Percentiles rank a stretch among this genome's conserved stretches.
phyloP scores from a whole-genome alignment of 2,888 invertebrate species.

The Drosophila anomalata region DNA sequence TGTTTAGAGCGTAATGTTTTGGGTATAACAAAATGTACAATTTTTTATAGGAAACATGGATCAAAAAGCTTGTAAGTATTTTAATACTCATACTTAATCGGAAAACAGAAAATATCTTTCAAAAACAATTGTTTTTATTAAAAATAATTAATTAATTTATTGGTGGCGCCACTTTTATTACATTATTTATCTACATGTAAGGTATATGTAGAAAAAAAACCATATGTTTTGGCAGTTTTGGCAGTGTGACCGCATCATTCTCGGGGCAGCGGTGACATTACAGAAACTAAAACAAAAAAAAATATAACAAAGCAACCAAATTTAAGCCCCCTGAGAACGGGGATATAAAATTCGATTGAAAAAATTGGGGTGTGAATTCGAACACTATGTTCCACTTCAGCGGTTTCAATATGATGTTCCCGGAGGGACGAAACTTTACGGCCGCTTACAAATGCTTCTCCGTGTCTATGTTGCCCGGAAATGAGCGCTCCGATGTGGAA shows the following conservation, averaged over 20 bases:
- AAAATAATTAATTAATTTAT: neutral
- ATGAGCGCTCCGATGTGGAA: slow-evolving; percentile 97
- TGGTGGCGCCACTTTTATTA: neutral
- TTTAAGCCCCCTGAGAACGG: slow-evolving; percentile 10
- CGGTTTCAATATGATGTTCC: slow-evolving; percentile 93
- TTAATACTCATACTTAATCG: too few relatives aligned
- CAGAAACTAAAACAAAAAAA: slow-evolving; percentile 52
- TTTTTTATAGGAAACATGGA: too few relatives aligned
- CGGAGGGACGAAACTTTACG: slow-evolving; percentile 92
- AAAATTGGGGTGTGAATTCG: neutral
- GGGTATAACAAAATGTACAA: too few relatives aligned
- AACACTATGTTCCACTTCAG: slow-evolving; percentile 88
- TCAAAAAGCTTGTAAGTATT: too few relatives aligned
- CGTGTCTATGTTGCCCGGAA: slow-evolving; percentile 97
- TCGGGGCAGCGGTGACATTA: slow-evolving; percentile 48
- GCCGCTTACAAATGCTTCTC: slow-evolving; percentile 96
- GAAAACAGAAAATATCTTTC: too few relatives aligned
- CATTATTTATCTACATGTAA: neutral
- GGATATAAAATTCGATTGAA: neutral
- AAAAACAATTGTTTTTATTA: too few relatives aligned
- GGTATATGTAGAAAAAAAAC: neutral
- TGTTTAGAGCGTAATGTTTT: too few relatives aligned
- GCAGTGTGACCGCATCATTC: neutral
- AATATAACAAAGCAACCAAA: slow-evolving; percentile 22
- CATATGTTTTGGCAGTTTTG: neutral